Conservation (phyloP, 1,140 invertebrate genomes). For the Propsilocerus akamusi region DNA sequence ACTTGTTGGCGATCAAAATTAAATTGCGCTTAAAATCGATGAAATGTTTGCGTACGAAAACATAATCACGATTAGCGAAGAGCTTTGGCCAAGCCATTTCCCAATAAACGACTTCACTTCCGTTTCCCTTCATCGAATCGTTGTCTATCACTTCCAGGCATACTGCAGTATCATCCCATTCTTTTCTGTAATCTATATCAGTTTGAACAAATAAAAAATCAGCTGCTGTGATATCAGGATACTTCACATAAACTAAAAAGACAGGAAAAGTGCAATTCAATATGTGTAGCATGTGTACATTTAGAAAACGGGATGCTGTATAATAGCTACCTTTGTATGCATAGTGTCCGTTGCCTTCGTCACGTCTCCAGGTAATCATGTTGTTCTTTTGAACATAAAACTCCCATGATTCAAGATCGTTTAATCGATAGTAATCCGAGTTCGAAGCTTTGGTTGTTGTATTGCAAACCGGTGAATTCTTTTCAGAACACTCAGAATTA, state of each 20-base stretch:
- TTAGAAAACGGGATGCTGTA: not conserved
- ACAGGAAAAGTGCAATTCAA: conserved; percentile 5
- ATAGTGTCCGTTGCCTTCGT: conserved; percentile 43
- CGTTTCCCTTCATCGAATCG: conserved; percentile 26
- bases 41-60: conserved; percentile 55
- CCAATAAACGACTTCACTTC: conserved; percentile 66
- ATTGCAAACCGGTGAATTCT: not conserved
- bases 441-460: not conserved
- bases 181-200: conserved; percentile 52
- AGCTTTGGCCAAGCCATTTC: conserved; percentile 70
- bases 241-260: conserved; percentile 53
- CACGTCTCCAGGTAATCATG: conserved; percentile 61
- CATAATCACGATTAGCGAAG: conserved; percentile 74
- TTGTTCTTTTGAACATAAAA: conserved; percentile 62
- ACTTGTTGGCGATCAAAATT: conserved; percentile 28
- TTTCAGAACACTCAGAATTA: not conserved
- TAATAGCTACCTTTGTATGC: conserved; percentile 48
- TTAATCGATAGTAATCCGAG: too few relatives aligned
- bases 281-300: not conserved
- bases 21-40: conserved; percentile 30
- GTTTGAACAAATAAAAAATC: conserved; percentile 70
- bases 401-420: conserved; percentile 35
- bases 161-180: conserved; percentile 65
- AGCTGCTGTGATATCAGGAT: conserved; percentile 52
- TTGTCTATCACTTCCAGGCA: conserved; percentile 44